phyloP scores from a whole-genome alignment of 2,113 vertebrate genomes.

The Halcyon senegalensis region DNA sequence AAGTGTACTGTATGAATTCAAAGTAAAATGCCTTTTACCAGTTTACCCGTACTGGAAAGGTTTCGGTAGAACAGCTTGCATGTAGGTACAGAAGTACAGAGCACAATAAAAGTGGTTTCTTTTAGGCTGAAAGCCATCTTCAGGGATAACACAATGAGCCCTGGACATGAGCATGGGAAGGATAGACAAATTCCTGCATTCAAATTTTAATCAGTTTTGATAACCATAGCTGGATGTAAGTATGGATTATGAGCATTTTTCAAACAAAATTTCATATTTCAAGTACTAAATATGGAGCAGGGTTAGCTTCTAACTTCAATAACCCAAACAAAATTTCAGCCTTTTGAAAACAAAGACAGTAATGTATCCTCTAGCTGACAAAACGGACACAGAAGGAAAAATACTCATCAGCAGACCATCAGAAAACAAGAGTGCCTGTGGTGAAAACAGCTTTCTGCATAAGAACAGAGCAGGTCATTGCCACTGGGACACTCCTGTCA shows the following conservation, averaged over 20 bases:
- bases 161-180: accelerated
- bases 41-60: not conserved
- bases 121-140: not conserved
- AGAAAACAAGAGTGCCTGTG: not conserved
- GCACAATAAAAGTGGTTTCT: not conserved
- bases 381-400: not conserved
- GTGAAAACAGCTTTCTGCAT: not conserved
- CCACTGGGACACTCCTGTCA: not conserved
- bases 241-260: not conserved
- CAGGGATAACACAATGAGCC: not conserved
- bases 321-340: not conserved
- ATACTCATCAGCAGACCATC: not conserved
- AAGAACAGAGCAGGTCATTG: not conserved
- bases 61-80: not conserved
- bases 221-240: not conserved
- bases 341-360: not conserved
- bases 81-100: not conserved
- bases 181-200: not conserved
- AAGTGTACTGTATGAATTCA: not conserved
- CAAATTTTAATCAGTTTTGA: not conserved
- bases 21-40: not conserved
- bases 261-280: not conserved
- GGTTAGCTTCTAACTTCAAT: not conserved
- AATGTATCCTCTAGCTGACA: not conserved
- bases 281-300: not conserved